Percentiles rank a stretch among this genome's conserved stretches.
These are phyloP conservation scores for Theocolax elegans DNA, from an alignment of 1,140 invertebrate species.

Conservation along the genomic window DNA sequence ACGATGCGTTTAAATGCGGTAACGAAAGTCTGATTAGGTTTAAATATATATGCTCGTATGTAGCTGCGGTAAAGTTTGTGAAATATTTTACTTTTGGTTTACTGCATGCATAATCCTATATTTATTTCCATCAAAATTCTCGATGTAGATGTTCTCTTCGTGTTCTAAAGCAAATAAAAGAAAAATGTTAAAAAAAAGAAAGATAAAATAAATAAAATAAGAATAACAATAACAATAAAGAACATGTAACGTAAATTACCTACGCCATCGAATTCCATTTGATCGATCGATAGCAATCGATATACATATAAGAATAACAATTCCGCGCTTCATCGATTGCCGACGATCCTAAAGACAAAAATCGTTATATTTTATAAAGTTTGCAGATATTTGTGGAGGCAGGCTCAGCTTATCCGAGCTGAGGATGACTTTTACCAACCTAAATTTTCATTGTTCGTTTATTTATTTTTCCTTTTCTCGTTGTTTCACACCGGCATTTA, in stretches of 20 bases:
- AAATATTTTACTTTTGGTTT: too few species aligned
- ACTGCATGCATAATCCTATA: too few species aligned
- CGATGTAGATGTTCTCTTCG: slow-evolving; percentile 17
- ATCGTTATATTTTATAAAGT: background rate
- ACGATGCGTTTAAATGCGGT: background rate
- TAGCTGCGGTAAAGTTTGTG: too few species aligned
- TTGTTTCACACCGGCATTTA: too few species aligned
- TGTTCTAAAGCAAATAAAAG: background rate
- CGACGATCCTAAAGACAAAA: background rate
- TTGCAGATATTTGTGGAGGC: background rate
- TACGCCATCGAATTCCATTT: background rate
- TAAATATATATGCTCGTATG: too few species aligned
- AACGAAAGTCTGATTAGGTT: slow-evolving; percentile 41
- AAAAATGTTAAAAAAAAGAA: background rate
- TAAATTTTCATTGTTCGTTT: too few species aligned
- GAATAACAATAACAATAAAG: background rate
- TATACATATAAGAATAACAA: background rate
- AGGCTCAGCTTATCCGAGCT: too few species aligned
- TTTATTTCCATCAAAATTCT: too few species aligned
- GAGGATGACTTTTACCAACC: too few species aligned
- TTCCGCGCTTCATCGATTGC: background rate
- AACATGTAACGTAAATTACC: background rate
- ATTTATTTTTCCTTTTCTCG: too few species aligned
- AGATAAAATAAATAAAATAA: too few species aligned
- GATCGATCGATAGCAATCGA: background rate